Percentiles rank a stretch among this genome's conserved stretches.
Evolutionary conservation across 2,113 vertebrate species (phyloP).

Genomic region (Probosciger aterrimus): DNA sequence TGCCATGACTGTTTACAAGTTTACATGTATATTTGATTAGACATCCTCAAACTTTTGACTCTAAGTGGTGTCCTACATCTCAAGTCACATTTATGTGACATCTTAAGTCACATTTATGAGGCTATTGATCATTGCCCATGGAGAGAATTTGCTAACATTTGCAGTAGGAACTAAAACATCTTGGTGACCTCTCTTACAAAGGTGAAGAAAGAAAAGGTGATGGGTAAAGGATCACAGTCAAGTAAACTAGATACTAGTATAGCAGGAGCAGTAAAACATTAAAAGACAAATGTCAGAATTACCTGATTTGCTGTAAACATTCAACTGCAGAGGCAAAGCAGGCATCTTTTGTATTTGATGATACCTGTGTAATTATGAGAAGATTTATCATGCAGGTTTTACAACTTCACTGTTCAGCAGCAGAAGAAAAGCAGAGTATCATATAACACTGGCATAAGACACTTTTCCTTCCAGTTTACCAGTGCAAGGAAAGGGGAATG

Average conservation of each 20-base stretch:
- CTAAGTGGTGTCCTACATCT: not conserved
- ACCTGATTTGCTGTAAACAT: constrained; percentile 98
- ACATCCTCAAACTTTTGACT: not conserved
- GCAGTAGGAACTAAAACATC: not conserved
- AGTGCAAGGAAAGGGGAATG: not conserved
- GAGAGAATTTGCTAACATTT: not conserved
- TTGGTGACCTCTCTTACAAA: not conserved
- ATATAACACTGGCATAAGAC: not conserved
- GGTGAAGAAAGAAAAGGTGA: not conserved
- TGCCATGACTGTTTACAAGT: not conserved
- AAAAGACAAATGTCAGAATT: not conserved
- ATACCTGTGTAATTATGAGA: constrained; percentile 74
- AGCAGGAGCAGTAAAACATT: not conserved
- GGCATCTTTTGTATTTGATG: constrained; percentile 86
- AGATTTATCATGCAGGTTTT: not conserved
- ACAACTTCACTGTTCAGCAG: not conserved
- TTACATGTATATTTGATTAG: not conserved
- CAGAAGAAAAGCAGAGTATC: not conserved
- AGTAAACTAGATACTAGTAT: not conserved
- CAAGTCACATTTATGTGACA: accelerated
- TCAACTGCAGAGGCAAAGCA: constrained; percentile 95
- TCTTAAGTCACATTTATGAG: accelerated
- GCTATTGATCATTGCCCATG: not conserved
- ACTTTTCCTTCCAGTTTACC: not conserved
- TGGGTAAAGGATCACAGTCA: not conserved